These are phyloP conservation scores for Leptodactylus fuscus DNA, from an alignment of 2,113 vertebrate species.

Conservation along the genomic window DNA sequence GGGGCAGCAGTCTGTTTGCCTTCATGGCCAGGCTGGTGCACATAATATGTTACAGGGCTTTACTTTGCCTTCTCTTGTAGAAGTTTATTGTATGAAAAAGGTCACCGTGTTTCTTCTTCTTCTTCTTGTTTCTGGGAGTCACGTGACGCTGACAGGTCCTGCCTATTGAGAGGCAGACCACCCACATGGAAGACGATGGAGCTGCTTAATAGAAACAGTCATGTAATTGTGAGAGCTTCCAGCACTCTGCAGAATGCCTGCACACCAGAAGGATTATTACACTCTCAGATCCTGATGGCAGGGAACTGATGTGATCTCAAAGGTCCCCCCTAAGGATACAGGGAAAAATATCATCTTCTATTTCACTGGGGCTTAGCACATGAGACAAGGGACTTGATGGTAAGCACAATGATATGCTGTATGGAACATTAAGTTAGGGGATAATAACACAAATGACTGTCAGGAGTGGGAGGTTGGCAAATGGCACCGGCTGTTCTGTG, in stretches of 20 bases:
- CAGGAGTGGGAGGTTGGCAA: constrained; percentile 65
- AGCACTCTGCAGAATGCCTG: constrained; percentile 80
- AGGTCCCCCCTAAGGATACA: constrained; percentile 34
- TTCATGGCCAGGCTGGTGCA: constrained; percentile 66
- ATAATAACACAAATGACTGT: neutral
- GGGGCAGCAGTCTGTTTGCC: constrained; percentile 65
- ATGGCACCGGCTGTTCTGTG: constrained; percentile 57
- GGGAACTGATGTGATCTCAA: constrained; percentile 52
- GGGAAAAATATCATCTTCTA: constrained; percentile 56
- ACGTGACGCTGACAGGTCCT: constrained; percentile 85
- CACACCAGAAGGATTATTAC: constrained; percentile 75
- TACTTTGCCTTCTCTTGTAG: constrained; percentile 69
- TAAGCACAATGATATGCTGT: constrained; percentile 65
- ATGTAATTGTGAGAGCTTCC: constrained; percentile 83
- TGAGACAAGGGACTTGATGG: constrained; percentile 67
- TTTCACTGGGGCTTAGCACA: constrained; percentile 61
- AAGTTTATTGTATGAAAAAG: constrained; percentile 75
- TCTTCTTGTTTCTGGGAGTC: constrained; percentile 69
- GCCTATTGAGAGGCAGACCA: constrained; percentile 85
- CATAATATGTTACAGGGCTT: constrained; percentile 66
- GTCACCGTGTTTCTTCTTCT: constrained; percentile 34
- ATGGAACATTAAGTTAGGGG: too few species aligned
- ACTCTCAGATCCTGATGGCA: constrained; percentile 69
- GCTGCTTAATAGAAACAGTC: constrained; percentile 87
- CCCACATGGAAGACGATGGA: constrained; percentile 85